Percentiles rank a stretch among this genome's conserved stretches.
Evolutionary conservation across 2,797 vertebrate species (phyloP).

Genomic region (Esox lucius): DNA sequence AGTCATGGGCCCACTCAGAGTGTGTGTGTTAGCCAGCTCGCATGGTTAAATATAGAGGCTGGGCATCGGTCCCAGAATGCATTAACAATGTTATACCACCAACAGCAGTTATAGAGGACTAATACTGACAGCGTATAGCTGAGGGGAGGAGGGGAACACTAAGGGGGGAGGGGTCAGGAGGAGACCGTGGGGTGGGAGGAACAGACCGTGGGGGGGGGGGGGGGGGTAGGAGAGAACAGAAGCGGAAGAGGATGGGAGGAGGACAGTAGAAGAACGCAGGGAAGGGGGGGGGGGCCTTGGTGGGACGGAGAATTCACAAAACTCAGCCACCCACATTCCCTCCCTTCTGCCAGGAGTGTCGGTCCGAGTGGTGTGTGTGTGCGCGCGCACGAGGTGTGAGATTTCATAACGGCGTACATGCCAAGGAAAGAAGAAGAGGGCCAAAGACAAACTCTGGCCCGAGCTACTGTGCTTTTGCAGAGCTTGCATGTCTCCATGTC

Average conservation of each 20-base stretch:
- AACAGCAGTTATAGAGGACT: slow-evolving; percentile 52
- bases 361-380: slow-evolving; percentile 39
- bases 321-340: slow-evolving; percentile 70
- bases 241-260: slow-evolving; percentile 29
- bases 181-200: no score
- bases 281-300: slow-evolving; percentile 36
- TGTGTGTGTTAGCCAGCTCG: slow-evolving; percentile 58
- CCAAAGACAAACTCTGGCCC: slow-evolving; percentile 62
- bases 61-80: slow-evolving; percentile 71
- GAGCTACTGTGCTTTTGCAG: slow-evolving; percentile 58
- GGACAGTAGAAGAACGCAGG: neutral
- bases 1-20: neutral
- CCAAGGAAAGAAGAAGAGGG: slow-evolving; percentile 48
- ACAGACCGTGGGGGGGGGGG: no score
- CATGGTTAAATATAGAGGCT: slow-evolving; percentile 75
- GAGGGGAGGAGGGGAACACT: neutral
- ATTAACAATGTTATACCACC: slow-evolving; percentile 72
- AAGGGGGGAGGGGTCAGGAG: neutral
- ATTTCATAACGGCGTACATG: slow-evolving; percentile 67
- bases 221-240: no score
- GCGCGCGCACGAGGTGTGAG: slow-evolving; percentile 28
- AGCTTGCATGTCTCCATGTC: slow-evolving; percentile 48
- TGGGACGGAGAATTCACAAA: slow-evolving; percentile 53
- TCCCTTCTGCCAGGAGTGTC: slow-evolving; percentile 52
- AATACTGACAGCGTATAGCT: slow-evolving; percentile 59